Percentiles rank a stretch among this genome's conserved stretches.
Conservation (phyloP, 2,113 vertebrate genomes). For the Cavia porcellus region DNA sequence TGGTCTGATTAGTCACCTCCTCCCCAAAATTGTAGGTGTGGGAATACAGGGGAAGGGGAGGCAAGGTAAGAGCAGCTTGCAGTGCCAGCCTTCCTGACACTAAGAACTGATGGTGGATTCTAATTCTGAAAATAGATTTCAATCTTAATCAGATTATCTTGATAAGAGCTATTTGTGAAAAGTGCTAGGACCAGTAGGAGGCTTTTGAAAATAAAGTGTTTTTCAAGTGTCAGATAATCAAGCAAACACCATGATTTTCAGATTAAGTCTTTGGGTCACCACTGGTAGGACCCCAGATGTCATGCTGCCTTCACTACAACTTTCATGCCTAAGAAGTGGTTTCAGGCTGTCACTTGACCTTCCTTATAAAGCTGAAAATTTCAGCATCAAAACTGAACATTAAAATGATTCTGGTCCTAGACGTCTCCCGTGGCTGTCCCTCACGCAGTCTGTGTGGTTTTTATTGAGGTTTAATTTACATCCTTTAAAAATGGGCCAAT, state of each 20-base stretch:
- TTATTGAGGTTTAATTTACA: no score
- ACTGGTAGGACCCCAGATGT: not conserved
- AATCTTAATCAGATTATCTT: slow-evolving; percentile 35
- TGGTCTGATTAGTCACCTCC: not conserved
- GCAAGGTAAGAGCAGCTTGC: not conserved
- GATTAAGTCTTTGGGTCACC: not conserved
- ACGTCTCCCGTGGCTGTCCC: no score
- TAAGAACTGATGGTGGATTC: not conserved
- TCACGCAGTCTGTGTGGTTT: no score
- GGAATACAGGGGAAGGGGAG: not conserved
- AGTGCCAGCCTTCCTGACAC: not conserved
- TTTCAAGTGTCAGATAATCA: not conserved
- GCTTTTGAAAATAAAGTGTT: slow-evolving; percentile 9
- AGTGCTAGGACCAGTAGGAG: not conserved
- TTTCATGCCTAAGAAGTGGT: not conserved
- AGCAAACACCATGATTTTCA: slow-evolving; percentile 9
- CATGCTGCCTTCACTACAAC: not conserved
- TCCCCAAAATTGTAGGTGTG: not conserved
- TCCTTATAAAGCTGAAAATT: not conserved
- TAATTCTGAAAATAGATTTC: slow-evolving; percentile 2
- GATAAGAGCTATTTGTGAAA: not conserved
- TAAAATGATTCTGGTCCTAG: not conserved
- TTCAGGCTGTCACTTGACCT: not conserved
- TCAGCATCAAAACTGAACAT: slow-evolving; percentile 26
- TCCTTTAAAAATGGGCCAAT: no score